Evolutionary conservation across 2,113 vertebrate genomes (phyloP).

Genomic region (Mustela lutreola): DNA sequence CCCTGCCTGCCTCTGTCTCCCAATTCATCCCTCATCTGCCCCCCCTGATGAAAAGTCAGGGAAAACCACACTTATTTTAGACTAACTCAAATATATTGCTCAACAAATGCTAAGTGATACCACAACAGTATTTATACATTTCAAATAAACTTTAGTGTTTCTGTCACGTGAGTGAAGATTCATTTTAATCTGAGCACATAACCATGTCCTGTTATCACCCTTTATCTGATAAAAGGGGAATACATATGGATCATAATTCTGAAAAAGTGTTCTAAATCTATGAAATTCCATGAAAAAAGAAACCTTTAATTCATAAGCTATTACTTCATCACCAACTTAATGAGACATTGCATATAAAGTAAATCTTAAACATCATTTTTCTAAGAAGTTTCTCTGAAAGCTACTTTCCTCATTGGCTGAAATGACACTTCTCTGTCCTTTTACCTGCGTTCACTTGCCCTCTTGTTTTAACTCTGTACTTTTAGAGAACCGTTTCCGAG

Average conservation of each 20-base stretch:
- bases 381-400: not conserved
- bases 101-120: not conserved
- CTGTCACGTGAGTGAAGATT: not conserved
- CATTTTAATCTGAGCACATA: not conserved
- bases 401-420: not conserved
- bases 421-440: not conserved
- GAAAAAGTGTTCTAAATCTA: not conserved
- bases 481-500: not conserved
- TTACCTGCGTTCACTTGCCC: not conserved
- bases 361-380: not conserved
- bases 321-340: not conserved
- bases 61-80: not conserved
- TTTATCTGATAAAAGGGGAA: not conserved
- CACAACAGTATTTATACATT: not conserved
- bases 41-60: conserved; percentile 1
- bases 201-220: not conserved
- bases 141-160: conserved; percentile 12
- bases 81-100: not conserved
- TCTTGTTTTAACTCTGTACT: not conserved
- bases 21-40: not conserved
- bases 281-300: not conserved
- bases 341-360: not conserved
- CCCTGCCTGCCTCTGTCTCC: no score
- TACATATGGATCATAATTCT: not conserved
- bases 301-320: not conserved